Base-by-base conservation (phyloP, 1,140 invertebrate species). In the Tetramorium parvispinum region DNA sequence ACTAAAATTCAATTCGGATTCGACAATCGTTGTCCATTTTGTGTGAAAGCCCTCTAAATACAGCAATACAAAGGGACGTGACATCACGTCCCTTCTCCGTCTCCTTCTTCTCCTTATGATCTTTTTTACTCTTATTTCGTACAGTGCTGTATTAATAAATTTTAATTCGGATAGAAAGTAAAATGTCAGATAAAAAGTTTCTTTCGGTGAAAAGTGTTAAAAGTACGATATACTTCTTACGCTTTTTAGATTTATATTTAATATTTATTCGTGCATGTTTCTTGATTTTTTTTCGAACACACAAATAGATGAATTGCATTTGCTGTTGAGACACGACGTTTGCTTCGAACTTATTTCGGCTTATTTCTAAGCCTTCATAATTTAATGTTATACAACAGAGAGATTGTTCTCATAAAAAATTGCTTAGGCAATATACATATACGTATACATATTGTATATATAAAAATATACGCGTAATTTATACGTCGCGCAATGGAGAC, bases 21-120 rank as follows among this genome's bases (percentile, higher is more conserved):
- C 6, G 16, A 43, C 24, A 10, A 63, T 66, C 13, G 5, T 43
- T 55, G n/a, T 55, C 3, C 7, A 3, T 57, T 37, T 76, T 0
- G n/a, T 70, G 49, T 81, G 78, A 70, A 43, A 43, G 49, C 5
- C 43, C 5, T 16, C 3, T 40, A 53, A 24, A 3, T 27, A 3
- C n/a, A 53, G 79, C 18, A 21, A 75, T 32, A 73, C n/a, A 65
- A 68, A 55, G 57, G 43, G 85, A 88, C 49, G 49, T 79, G 32
- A 76, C 37, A 66, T 37, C 21, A 71, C 37, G 46, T 68, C 13
- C 18, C 6, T 53, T 51, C 51, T 46, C 11, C 21, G 27, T 16
- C 13, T 81, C 11, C 57, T 27, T 32, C 32, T 51, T 32, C 55
- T 37, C 32, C 8, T 68, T 49, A 21, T 57, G 6, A 18, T 32